Percentiles rank a stretch among this genome's conserved stretches.
phyloP scores from a whole-genome alignment of 2,113 vertebrate species.

The Motacilla tschutschensis region DNA sequence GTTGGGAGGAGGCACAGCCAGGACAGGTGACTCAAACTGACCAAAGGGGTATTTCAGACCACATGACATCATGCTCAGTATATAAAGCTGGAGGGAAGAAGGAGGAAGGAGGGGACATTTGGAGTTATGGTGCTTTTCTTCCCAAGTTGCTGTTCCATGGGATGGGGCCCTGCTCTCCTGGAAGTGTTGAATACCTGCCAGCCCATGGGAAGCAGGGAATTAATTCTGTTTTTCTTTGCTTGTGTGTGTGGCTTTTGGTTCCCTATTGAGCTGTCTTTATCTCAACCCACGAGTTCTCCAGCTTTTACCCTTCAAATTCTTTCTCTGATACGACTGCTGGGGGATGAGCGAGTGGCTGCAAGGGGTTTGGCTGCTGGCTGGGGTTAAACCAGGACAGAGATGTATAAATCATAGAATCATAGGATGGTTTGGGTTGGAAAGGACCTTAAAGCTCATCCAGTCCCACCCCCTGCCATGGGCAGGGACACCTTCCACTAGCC shows the following conservation, averaged over 20 bases:
- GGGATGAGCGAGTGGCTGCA: neutral
- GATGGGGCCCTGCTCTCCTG: neutral
- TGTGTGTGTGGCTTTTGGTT: neutral
- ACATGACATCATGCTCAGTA: neutral
- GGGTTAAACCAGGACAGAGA: neutral
- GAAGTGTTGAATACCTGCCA: neutral
- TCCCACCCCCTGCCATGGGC: neutral
- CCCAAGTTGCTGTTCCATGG: neutral
- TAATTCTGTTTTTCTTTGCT: neutral
- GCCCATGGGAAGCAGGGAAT: neutral
- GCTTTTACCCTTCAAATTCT: neutral
- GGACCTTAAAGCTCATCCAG: neutral
- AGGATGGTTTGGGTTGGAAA: neutral
- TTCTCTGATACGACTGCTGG: neutral
- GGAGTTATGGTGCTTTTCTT: neutral
- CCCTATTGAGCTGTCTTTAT: neutral
- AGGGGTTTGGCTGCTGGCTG: neutral
- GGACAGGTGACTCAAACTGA: neutral
- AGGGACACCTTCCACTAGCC: accelerated
- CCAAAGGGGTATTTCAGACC: neutral
- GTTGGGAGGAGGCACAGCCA: neutral
- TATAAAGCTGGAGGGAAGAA: neutral
- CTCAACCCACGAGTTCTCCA: neutral
- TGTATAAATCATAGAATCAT: neutral
- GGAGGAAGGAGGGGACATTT: neutral